Base-by-base conservation (phyloP, 2,797 vertebrate species). In the Syngnathus acus region DNA sequence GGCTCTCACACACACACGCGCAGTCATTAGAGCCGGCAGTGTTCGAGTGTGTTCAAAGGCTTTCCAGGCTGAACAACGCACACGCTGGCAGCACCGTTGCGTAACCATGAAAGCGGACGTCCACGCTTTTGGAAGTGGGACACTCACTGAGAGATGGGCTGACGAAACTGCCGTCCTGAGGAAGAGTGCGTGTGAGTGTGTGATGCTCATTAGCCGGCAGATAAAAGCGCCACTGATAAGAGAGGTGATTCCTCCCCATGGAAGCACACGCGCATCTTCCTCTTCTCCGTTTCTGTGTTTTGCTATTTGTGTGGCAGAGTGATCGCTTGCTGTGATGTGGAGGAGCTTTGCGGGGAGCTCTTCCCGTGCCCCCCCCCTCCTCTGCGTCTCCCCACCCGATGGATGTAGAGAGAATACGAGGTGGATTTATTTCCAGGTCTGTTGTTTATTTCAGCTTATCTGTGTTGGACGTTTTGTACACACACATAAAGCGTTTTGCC, bases 141-240 rank as follows among this genome's bases (percentile, higher is more conserved):
- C 83, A 73, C 82, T 85, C 72, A 65, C 80, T 84, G 81, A 68
- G 82, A 86, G 82, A 82, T 70, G 69, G 75, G 77, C 79, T 86
- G 82, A 86, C n/a, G 78, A 86, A 88, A 86, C 80, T 66, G 14
- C 17, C 42, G 81, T 82, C 81, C 80, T 79, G 61, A 82, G 76
- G 84, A 79, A 7, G 67, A 76, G 63, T 71, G 68, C n/a, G 50
- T 71, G 57, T 77, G 69, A 73, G 58, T 78, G 1, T 79, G 72
- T 85, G 83, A 74, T 86, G 72, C 82, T 90, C 88, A 91, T 91
- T 89, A 91, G 81, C 81, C 73, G 72, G 77, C 69, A 89, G 87
- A 89, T 90, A 88, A 90, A 89, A 89, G 88, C 78, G 83, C 79
- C 17, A 84, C 77, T 66, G 72, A 85, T 80, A 83, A 82, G 80